phyloP scores from a whole-genome alignment of 64 coral and sea anemone genomes.

The Porites lutea region DNA sequence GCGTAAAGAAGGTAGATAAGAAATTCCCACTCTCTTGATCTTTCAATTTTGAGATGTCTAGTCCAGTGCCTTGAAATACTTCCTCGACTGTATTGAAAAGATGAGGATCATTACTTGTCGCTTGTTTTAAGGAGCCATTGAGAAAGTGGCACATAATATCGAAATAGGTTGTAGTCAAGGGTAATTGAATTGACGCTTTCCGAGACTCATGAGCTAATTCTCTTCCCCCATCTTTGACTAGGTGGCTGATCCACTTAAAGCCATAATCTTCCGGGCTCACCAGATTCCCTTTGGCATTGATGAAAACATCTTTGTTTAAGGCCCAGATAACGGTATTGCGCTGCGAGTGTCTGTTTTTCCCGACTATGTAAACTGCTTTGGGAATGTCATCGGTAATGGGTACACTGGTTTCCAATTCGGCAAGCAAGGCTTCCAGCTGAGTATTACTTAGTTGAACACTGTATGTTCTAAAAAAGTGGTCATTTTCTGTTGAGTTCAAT shows the following conservation, averaged over 20 bases:
- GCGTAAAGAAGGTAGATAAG: slow-evolving; percentile 23
- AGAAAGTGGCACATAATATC: slow-evolving; percentile 20
- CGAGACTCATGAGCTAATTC: background rate
- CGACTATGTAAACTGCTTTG: slow-evolving; percentile 16
- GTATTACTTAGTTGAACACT: background rate
- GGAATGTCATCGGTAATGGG: background rate
- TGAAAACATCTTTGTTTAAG: background rate
- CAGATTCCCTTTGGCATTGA: slow-evolving; percentile 13
- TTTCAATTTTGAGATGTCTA: background rate
- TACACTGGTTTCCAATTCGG: background rate
- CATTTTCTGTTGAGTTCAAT: background rate
- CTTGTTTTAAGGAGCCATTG: background rate
- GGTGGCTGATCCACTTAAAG: slow-evolving; percentile 12
- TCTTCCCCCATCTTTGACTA: background rate
- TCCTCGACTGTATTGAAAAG: background rate
- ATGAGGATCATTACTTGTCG: background rate
- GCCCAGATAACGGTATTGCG: slow-evolving; percentile 2
- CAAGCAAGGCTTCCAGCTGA: slow-evolving; percentile 6
- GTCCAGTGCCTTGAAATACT: background rate
- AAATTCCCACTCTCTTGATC: slow-evolving; percentile 14
- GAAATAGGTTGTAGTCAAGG: background rate
- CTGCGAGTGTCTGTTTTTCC: background rate
- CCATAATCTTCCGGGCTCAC: background rate
- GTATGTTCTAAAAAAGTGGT: slow-evolving; percentile 6
- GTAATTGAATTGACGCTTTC: background rate